Base-by-base conservation (phyloP, 2,113 vertebrate genomes). In the Ophiodon elongatus region DNA sequence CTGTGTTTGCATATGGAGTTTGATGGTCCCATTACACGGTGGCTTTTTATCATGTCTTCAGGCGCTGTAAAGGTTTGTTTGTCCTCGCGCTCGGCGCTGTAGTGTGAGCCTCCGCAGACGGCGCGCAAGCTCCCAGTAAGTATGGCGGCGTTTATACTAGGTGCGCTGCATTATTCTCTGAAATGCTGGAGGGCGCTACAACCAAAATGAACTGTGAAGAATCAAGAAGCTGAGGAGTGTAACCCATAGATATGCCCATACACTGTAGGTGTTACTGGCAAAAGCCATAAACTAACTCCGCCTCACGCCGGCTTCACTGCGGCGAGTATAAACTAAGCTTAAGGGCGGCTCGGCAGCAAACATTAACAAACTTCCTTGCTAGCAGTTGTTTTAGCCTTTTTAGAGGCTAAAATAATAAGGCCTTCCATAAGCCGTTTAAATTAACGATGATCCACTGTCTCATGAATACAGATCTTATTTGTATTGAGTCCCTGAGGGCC, bases 1-100 rank as follows among this genome's bases (percentile, higher is more conserved):
- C 73, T 70, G 69, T 65, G 62, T 86, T 85, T 83, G 57, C 82
- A 76, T 68, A 73, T 70, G 50, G 75, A 79, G 35, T 62, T 84
- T 80, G 52, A 73, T 86, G 82, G 78, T 75, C 57, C 66, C 62
- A 57, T 82, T 73, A 72, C 80, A 70, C 80, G 35, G 3, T 41
- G 21, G 27, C 66, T 79, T 71, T 54, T 66, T 60, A 62, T 59
- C 68, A 19, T 68, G 69, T 66, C 52, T 77, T 8, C 63, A 39
- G 41, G 57, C 82, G 74, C 43, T 41, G 63, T 13, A 0, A 14
- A 6, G 10, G n/a, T 56, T 25, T 13, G 54, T 56, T 56, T 4
- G 3, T 10, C n/a, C 50, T 54, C 21, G 43, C 13, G 43, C 43
- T 45, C 43, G 15, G 14, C 15, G 43, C 43, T 45, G 14, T 45